A percentile compares a stretch with the other conserved stretches of the same genome.
phyloP scores from a whole-genome alignment of 1,140 invertebrate genomes.

The Drosophila lini region DNA sequence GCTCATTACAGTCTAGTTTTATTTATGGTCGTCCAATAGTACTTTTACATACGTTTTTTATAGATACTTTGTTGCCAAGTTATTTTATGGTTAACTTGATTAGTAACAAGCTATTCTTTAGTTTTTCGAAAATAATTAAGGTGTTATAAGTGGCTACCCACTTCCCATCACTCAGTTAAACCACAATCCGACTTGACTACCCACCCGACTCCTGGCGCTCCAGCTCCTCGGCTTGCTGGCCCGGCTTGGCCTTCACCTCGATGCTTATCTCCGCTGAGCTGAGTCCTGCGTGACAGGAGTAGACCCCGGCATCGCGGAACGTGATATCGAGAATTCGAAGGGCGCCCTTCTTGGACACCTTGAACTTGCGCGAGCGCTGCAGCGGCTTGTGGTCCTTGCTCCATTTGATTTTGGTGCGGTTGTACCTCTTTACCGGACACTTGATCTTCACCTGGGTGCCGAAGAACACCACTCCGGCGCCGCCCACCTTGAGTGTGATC shows the following conservation, averaged over 20 bases:
- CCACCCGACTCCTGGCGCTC: conserved; percentile 86
- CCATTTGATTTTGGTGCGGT: conserved; percentile 92
- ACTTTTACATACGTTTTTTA: not conserved
- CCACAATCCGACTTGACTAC: conserved; percentile 12
- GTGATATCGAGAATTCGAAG: conserved; percentile 92
- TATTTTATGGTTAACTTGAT: not conserved
- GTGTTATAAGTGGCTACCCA: not conserved
- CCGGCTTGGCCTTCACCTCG: conserved; percentile 90
- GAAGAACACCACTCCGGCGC: conserved; percentile 92
- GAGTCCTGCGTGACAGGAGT: conserved; percentile 92
- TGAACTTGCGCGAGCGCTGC: conserved; percentile 90
- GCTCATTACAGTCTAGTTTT: conserved; percentile 9
- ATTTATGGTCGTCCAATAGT: conserved; percentile 1
- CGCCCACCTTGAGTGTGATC: conserved; percentile 92
- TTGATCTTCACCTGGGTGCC: conserved; percentile 95
- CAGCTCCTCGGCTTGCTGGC: conserved; percentile 91
- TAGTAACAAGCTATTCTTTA: not conserved
- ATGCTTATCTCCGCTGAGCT: conserved; percentile 90
- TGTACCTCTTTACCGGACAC: conserved; percentile 93
- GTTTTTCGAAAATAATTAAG: conserved; percentile 9
- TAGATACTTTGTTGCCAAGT: not conserved
- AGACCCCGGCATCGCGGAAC: conserved; percentile 91
- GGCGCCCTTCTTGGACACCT: conserved; percentile 94
- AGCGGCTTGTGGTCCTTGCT: conserved; percentile 91
- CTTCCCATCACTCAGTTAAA: not conserved